These are phyloP conservation scores for Pristionchus fissidentatus DNA, from an alignment of 2,888 invertebrate species.

Conservation along the genomic window DNA sequence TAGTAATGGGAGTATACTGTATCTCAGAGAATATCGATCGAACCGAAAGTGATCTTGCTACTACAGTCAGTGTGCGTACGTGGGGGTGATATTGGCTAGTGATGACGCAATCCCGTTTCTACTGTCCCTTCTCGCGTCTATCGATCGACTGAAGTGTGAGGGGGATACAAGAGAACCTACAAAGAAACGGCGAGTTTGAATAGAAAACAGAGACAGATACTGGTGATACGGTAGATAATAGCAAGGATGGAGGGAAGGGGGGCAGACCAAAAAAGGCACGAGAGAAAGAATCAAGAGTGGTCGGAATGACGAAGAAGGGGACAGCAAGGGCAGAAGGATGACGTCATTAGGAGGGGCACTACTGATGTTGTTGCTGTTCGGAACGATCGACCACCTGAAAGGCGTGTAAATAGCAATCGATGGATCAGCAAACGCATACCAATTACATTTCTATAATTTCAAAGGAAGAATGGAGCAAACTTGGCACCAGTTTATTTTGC, in stretches of 20 bases:
- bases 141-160: background rate
- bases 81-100: background rate
- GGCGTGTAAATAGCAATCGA: background rate
- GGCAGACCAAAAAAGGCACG: background rate
- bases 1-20: background rate
- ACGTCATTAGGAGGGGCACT: conserved; percentile 17
- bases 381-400: conserved; percentile 45
- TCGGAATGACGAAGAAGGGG: background rate
- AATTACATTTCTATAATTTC: background rate
- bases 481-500: background rate
- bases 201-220: background rate
- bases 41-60: conserved; percentile 11
- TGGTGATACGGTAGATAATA: background rate
- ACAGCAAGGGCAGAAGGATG: conserved; percentile 1
- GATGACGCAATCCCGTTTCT: background rate
- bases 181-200: background rate
- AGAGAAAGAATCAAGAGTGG: background rate
- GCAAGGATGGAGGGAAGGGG: background rate
- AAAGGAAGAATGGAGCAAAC: background rate
- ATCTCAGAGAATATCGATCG: conserved; percentile 25
- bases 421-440: background rate
- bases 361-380: background rate
- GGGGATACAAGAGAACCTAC: background rate
- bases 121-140: background rate
- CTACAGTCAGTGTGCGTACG: conserved; percentile 1